Evolutionary conservation across 2,113 vertebrate genomes (phyloP).

Genomic region (Phrynosoma platyrhinos): DNA sequence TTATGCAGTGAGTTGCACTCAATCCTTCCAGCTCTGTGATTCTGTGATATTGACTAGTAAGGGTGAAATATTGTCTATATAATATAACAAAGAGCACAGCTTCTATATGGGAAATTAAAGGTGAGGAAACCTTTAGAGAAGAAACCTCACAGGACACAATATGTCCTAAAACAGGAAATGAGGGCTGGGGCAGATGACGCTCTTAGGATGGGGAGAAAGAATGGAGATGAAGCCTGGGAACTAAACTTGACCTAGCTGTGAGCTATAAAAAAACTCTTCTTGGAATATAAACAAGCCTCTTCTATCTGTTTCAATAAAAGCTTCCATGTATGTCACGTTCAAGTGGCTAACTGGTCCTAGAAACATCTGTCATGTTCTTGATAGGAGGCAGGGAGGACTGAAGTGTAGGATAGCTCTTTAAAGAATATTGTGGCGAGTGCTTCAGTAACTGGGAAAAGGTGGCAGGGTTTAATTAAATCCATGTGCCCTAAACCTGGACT

Average conservation of each 20-base stretch:
- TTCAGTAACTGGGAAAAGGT: neutral
- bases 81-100: neutral
- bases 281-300: neutral
- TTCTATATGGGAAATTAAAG: conserved; percentile 20
- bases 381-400: neutral
- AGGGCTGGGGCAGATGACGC: neutral
- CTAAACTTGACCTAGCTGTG: neutral
- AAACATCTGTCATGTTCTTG: neutral
- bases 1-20: too few relatives aligned
- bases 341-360: neutral
- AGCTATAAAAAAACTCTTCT: neutral
- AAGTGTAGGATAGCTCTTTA: neutral
- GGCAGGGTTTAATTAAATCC: neutral
- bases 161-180: conserved; percentile 35
- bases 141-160: conserved; percentile 24
- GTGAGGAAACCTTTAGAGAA: conserved; percentile 4
- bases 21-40: too few relatives aligned
- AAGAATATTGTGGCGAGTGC: neutral
- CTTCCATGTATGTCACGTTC: neutral
- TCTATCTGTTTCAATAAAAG: conserved; percentile 6
- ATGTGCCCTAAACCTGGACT: neutral
- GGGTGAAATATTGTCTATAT: neutral
- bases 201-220: neutral
- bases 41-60: neutral
- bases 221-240: neutral